Evolutionary conservation across 2,113 vertebrate species (phyloP).

Genomic region (Himantopus leucocephalus): DNA sequence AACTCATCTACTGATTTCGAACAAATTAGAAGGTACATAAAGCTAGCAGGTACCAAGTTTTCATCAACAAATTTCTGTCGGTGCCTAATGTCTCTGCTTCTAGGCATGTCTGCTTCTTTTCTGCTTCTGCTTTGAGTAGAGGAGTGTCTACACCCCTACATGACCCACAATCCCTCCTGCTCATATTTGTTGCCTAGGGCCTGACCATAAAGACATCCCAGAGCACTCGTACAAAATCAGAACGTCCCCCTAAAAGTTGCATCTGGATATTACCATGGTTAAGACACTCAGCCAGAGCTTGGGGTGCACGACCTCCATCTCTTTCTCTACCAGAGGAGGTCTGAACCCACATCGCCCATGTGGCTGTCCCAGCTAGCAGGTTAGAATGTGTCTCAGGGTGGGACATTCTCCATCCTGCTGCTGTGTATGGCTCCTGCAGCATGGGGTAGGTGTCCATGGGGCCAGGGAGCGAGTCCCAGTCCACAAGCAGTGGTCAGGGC

Average conservation of each 20-base stretch:
- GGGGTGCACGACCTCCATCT: rapidly evolving
- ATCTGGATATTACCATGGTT: not conserved
- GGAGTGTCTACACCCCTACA: not conserved
- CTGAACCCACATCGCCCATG: not conserved
- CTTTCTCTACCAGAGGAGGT: not conserved
- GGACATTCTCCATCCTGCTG: not conserved
- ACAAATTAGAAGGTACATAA: not conserved
- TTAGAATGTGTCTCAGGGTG: not conserved
- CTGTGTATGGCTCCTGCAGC: not conserved
- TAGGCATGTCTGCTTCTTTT: not conserved
- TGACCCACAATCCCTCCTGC: not conserved
- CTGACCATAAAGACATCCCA: not conserved
- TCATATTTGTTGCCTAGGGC: not conserved
- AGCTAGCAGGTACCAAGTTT: not conserved
- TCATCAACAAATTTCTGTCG: not conserved
- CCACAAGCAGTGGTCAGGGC: rapidly evolving
- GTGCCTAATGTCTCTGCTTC: not conserved
- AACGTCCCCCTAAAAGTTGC: not conserved
- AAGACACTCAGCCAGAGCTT: not conserved
- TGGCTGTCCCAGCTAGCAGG: not conserved
- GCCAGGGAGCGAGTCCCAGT: no score
- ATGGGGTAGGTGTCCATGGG: rapidly evolving
- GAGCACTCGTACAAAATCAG: not conserved
- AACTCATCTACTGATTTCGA: not conserved
- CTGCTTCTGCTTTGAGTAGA: not conserved